Evolutionary conservation across 2,888 invertebrate species (phyloP), one percentile per base, ranked within the genome.

Genomic region (Rhopalosiphum nymphaeae): DNA sequence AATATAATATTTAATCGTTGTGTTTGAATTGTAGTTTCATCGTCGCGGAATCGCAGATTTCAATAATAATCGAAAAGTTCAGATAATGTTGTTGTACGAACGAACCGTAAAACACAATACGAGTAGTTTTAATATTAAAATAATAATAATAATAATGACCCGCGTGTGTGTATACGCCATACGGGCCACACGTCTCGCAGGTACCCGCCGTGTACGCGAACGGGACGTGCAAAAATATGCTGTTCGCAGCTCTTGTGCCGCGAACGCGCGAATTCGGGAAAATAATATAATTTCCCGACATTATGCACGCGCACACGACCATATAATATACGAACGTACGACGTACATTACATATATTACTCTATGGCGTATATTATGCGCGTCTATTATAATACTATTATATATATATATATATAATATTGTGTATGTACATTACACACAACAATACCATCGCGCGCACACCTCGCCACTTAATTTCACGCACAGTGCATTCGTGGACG

Each of bases 201-300:
- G 78, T 36, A 36, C 36, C 36, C 29, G n/a, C 67, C 16, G 21
- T 36, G 36, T 21, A 9, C 7, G 36, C 36, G 67, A n/a, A 67
- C n/a, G 67, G 29, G 29, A 29, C 7, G 78, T 21, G 78, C 36
- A 36, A 21, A 36, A 36, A 78, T 36, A 36, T 26, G 21, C 21
- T 21, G 36, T 57, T 57, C 78, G n/a, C n/a, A 36, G 26, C 7
- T 21, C 36, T 25, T 21, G 16, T n/a, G 29, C 56, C 25, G 25
- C 21, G 56, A 56, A 56, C 57, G 4, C 16, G n/a, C 13, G n/a
- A 78, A 78, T 36, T 78, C 21, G 21, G 36, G 78, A 78, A 36
- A 78, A 78, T 78, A 78, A 78, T 78, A 78, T 78, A 78, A 78
- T 78, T 78, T 78, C 36, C 36, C 36, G 78, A 78, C 78, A 36